A percentile compares a stretch with the other conserved stretches of the same genome.
Evolutionary conservation across 2,888 invertebrate genomes (phyloP).

Genomic region (Acanthosepion pharaonis): DNA sequence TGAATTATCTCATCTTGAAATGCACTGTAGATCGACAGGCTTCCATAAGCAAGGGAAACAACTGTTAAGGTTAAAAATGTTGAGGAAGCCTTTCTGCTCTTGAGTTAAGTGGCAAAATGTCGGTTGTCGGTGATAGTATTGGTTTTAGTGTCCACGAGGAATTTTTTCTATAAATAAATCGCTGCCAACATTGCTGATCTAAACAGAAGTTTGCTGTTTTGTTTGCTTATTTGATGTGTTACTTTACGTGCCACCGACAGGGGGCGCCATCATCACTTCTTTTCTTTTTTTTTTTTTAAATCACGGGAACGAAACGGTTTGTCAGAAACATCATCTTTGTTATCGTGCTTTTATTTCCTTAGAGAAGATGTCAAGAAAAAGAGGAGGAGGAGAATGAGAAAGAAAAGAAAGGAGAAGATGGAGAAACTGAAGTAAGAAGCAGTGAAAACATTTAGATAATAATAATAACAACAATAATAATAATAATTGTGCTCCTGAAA

Average conservation of each 20-base stretch:
- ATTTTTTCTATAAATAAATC: not conserved
- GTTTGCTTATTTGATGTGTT: not conserved
- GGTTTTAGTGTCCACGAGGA: not conserved
- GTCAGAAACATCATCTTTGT: conserved; percentile 8
- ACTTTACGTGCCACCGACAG: conserved; percentile 18
- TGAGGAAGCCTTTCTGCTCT: not conserved
- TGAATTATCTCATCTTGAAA: too few relatives aligned
- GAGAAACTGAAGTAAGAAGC: not conserved
- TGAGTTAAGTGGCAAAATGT: not conserved
- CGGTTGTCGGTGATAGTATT: not conserved
- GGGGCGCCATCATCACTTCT: not conserved
- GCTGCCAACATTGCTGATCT: not conserved
- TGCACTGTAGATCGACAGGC: too few relatives aligned
- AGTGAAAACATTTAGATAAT: not conserved
- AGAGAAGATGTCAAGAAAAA: not conserved
- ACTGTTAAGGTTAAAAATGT: too few relatives aligned
- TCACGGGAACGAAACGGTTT: conserved; percentile 14
- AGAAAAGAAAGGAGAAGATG: not conserved
- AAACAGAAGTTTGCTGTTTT: not conserved
- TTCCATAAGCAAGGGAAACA: too few relatives aligned
- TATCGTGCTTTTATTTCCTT: not conserved
- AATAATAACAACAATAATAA: not conserved
- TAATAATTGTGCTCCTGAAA: not conserved
- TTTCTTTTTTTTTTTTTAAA: not conserved
- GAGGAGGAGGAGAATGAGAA: not conserved